Conservation (phyloP, 1,140 invertebrate species). For the Pemphigus obesinymphae region DNA sequence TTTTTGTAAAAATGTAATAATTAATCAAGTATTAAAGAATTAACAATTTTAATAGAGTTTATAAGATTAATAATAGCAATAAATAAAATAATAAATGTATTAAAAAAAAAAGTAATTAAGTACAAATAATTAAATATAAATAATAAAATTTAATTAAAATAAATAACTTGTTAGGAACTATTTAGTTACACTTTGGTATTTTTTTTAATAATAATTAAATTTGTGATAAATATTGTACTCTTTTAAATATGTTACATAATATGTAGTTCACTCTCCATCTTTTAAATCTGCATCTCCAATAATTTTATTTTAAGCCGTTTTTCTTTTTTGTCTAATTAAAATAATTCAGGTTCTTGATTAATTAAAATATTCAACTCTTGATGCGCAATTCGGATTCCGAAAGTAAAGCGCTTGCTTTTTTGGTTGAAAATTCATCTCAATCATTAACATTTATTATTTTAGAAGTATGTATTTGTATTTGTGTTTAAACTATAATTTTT, state of each 20-base stretch:
- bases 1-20: too few species aligned
- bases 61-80: too few species aligned
- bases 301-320: background rate
- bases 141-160: background rate
- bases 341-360: background rate
- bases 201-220: background rate
- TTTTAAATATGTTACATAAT: background rate
- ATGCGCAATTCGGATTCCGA: background rate
- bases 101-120: background rate
- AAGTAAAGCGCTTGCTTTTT: background rate
- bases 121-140: background rate
- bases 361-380: background rate
- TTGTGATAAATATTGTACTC: background rate
- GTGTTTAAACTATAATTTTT: background rate
- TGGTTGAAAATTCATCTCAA: background rate
- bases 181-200: too few species aligned
- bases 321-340: background rate
- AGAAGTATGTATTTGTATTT: background rate
- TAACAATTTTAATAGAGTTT: too few species aligned
- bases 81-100: background rate
- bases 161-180: too few species aligned
- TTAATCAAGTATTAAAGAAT: too few species aligned
- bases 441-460: background rate
- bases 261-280: background rate
- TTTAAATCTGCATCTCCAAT: background rate